phyloP scores from a whole-genome alignment of 2,113 vertebrate genomes.

The Chamaetylas fuelleborni region DNA sequence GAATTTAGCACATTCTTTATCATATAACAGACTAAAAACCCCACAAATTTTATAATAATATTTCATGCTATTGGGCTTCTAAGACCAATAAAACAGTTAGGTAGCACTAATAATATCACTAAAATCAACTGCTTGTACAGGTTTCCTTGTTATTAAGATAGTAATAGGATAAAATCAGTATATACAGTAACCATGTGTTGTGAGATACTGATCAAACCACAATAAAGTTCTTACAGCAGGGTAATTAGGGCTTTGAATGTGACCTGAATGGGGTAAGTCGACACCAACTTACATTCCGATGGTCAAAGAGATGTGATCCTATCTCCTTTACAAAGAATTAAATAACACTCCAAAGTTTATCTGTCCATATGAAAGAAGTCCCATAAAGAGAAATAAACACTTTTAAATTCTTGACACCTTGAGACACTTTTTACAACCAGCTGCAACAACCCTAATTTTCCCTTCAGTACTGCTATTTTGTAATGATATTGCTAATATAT shows the following conservation, averaged over 20 bases:
- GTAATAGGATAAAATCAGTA: neutral
- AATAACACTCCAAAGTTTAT: conserved; percentile 14
- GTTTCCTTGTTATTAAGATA: neutral
- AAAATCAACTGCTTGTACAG: neutral
- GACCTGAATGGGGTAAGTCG: conserved; percentile 2
- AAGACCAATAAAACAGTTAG: neutral
- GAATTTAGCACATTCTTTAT: neutral
- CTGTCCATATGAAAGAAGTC: neutral
- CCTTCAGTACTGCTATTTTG: neutral
- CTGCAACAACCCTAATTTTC: neutral
- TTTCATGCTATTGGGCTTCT: neutral
- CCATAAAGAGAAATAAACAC: neutral
- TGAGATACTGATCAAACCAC: neutral
- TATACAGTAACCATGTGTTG: neutral
- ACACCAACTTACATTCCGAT: conserved; percentile 34
- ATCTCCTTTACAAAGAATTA: conserved; percentile 12
- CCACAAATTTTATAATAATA: neutral
- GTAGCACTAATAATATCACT: neutral
- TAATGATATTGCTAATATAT: neutral
- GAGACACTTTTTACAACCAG: neutral
- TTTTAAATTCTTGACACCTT: neutral
- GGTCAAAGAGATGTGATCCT: conserved; percentile 43
- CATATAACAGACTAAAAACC: neutral
- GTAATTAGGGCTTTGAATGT: conserved; percentile 3
- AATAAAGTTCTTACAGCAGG: neutral